A percentile compares a stretch with the other conserved stretches of the same genome.
Conservation (phyloP, 2,797 vertebrate species). For the Petrocephalus schoutedeni region DNA sequence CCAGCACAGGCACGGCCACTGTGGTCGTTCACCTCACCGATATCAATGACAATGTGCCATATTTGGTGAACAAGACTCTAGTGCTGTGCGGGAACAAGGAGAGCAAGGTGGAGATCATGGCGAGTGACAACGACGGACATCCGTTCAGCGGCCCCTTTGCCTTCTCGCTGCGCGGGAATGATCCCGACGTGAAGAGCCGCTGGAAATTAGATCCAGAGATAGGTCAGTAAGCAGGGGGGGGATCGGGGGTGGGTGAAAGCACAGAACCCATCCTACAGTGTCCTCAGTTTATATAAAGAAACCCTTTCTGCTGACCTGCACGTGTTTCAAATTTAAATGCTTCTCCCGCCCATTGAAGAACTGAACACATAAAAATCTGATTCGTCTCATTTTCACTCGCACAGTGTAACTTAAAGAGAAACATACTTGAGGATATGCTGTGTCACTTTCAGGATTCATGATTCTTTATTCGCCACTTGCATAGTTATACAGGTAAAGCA, state of each 20-base stretch:
- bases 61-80: constrained; percentile 35
- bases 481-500: no score
- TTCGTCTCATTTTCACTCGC: background rate
- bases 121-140: constrained; percentile 45
- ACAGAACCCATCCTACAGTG: background rate
- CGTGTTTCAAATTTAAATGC: background rate
- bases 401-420: background rate
- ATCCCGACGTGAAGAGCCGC: constrained; percentile 22
- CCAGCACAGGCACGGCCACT: constrained; percentile 58
- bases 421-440: background rate
- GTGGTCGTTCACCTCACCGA: constrained; percentile 62
- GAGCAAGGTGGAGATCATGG: constrained; percentile 44
- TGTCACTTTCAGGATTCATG: background rate
- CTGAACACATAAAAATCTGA: background rate
- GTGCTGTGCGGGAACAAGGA: constrained; percentile 56
- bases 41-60: constrained; percentile 61
- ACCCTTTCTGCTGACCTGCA: background rate
- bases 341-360: background rate
- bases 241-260: background rate
- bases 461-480: no score
- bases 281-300: background rate
- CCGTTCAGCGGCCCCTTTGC: constrained; percentile 63
- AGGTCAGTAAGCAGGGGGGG: constrained; percentile 49
- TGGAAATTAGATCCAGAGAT: constrained; percentile 63
- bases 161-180: constrained; percentile 50